Percentiles rank a stretch among this genome's conserved stretches.
Evolutionary conservation across 2,797 vertebrate species (phyloP).

Genomic region (Ctenosaura bakeri): DNA sequence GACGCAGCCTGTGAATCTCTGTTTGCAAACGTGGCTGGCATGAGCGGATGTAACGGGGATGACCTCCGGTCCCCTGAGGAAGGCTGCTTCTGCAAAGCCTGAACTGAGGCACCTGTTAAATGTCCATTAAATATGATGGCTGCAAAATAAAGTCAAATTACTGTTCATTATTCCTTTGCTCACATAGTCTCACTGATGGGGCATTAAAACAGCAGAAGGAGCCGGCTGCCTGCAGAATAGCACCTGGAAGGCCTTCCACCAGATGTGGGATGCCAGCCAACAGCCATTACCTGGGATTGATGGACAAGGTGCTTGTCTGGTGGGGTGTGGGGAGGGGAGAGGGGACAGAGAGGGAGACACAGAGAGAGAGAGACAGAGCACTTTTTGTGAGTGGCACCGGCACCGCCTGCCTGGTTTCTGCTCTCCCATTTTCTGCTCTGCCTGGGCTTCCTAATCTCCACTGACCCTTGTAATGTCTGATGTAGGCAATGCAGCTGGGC

Average conservation of each 20-base stretch:
- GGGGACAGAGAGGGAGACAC: no score
- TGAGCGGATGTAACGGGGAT: accelerated
- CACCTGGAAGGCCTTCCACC: background rate
- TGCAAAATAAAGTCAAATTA: slow-evolving; percentile 24
- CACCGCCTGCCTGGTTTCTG: no score
- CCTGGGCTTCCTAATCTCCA: slow-evolving; percentile 16
- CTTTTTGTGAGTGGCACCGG: background rate
- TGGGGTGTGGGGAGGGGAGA: no score
- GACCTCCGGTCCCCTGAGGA: background rate
- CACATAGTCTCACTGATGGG: accelerated
- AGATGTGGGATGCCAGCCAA: slow-evolving; percentile 38
- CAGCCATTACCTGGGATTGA: slow-evolving; percentile 26
- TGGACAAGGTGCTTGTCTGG: background rate
- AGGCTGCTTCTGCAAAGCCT: background rate
- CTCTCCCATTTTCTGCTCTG: slow-evolving; percentile 4
- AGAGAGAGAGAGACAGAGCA: no score
- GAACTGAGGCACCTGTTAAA: background rate
- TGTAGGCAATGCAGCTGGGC: background rate
- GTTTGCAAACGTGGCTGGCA: background rate
- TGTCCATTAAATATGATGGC: background rate
- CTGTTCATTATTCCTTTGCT: background rate
- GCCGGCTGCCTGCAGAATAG: accelerated
- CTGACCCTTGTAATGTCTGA: slow-evolving; percentile 9
- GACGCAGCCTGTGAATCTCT: accelerated
- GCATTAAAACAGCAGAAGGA: accelerated